Evolutionary conservation across 2,797 vertebrate species (phyloP).

Genomic region (Gadopsis marmoratus): DNA sequence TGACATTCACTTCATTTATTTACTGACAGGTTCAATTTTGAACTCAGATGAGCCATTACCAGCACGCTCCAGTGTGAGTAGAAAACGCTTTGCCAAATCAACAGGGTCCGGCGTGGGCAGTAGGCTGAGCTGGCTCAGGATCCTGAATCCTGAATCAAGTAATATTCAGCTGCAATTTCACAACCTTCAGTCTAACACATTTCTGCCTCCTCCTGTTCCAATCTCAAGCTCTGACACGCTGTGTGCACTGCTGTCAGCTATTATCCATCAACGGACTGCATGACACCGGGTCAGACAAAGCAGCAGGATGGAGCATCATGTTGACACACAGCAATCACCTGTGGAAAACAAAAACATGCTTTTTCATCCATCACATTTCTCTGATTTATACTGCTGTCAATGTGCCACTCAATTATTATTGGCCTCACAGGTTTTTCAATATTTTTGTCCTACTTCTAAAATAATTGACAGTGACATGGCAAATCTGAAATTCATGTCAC

Average conservation of each 20-base stretch:
- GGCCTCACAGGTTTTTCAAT: not conserved
- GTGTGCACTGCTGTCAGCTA: conserved; percentile 44
- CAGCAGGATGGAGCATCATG: not conserved
- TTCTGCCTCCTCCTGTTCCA: not conserved
- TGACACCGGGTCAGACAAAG: conserved; percentile 20
- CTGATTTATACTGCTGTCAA: not conserved
- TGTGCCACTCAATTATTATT: not conserved
- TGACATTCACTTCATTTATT: conserved; percentile 21
- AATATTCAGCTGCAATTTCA: conserved; percentile 23
- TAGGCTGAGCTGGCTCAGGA: not conserved
- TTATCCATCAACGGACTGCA: conserved; percentile 38
- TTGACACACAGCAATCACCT: conserved; percentile 4
- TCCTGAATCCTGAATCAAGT: conserved; percentile 11
- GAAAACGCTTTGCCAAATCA: not conserved
- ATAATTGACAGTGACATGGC: not conserved
- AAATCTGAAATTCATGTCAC: conserved; percentile 4
- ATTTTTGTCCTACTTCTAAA: not conserved
- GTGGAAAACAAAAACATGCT: not conserved
- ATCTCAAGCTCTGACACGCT: conserved; percentile 7
- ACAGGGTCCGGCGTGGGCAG: not conserved
- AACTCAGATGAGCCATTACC: conserved; percentile 19
- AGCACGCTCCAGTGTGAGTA: not conserved
- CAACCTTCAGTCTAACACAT: conserved; percentile 21
- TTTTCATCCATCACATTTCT: not conserved
- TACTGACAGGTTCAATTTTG: not conserved